Percentiles rank a stretch among this genome's conserved stretches.
Conservation (phyloP, 2,888 invertebrate species). For the Standfussiana lucernea region DNA sequence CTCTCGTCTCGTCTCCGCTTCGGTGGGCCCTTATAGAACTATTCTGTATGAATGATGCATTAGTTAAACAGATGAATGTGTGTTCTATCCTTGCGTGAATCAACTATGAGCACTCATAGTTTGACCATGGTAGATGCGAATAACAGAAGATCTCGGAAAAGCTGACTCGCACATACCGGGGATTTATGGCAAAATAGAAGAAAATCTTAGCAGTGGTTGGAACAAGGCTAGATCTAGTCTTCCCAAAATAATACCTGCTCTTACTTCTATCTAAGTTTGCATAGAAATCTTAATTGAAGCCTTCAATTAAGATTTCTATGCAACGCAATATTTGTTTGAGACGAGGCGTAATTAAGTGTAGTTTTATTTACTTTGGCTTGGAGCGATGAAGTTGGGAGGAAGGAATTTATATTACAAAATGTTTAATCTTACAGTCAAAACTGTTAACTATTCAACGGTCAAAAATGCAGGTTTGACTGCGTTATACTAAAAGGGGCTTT, state of each 20-base stretch:
- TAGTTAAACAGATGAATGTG: background rate
- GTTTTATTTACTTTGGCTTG: background rate
- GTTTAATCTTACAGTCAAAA: background rate
- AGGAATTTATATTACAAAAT: background rate
- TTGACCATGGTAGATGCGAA: background rate
- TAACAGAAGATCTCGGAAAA: too few species aligned
- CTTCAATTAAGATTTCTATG: too few species aligned
- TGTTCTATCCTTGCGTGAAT: background rate
- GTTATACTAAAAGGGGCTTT: too few species aligned
- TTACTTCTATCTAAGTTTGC: background rate
- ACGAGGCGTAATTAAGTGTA: slow-evolving; percentile 2
- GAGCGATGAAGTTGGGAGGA: background rate
- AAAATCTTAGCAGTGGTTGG: too few species aligned
- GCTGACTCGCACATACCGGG: too few species aligned
- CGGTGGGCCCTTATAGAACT: too few species aligned
- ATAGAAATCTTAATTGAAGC: background rate
- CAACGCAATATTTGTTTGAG: too few species aligned
- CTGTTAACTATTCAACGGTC: background rate
- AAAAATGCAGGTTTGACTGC: background rate
- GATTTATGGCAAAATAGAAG: too few species aligned
- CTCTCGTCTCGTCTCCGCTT: too few species aligned
- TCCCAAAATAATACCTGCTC: background rate
- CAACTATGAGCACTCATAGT: background rate
- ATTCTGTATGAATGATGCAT: background rate
- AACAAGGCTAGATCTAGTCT: background rate